Evolutionary conservation across 2,888 invertebrate genomes (phyloP), one percentile per base, ranked within the genome.

Genomic region (Romanomermis culicivorax): DNA sequence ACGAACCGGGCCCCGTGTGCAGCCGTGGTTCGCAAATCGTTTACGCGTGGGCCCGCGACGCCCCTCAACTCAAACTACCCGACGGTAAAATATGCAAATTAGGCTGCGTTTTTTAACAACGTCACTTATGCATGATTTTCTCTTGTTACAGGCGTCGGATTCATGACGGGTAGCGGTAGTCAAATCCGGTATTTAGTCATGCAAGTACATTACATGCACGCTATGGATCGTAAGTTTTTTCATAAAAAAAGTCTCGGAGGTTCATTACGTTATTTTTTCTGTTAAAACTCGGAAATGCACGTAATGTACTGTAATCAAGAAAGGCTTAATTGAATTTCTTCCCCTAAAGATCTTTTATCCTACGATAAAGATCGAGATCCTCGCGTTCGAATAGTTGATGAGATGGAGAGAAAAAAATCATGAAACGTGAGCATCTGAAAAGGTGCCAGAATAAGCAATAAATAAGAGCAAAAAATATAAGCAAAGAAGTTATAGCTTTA

Each of bases 31-130:
- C 69, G 14, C 63, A 65, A 57, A 65, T 89, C 53, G 77, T 91
- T 11, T 91, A 89, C 70, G 89, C 89, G 0, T 93, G 89, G 89
- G 91, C 88, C 1, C 76, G 83, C 61, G 85, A 89, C 68, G 89
- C 91, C 0, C 86, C 86, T 0, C 77, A 78, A 54, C 73, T 91
- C 2, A 72, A 77, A 48, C 71, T 91, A 52, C 91, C 91, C 0
- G 72, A 80, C 52, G 84, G 69, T 73, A 4, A 51, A 27, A 7
- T 7, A 4, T 7, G 7, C 11, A 23, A 47, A 47, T 36, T 36
- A 17, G 7, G 36, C 36, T 36, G 36, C 7, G 17, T 36, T 36
- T 36, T 36, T 36, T 36, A 36, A 36, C 36, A 36, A 36, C 11
- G 17, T 7, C 17, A 36, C 7, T 36, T 36, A 11, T 36, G 11